These are phyloP conservation scores for Brachionus sp. DNA, from an alignment of 1,140 invertebrate species.

Conservation along the genomic window DNA sequence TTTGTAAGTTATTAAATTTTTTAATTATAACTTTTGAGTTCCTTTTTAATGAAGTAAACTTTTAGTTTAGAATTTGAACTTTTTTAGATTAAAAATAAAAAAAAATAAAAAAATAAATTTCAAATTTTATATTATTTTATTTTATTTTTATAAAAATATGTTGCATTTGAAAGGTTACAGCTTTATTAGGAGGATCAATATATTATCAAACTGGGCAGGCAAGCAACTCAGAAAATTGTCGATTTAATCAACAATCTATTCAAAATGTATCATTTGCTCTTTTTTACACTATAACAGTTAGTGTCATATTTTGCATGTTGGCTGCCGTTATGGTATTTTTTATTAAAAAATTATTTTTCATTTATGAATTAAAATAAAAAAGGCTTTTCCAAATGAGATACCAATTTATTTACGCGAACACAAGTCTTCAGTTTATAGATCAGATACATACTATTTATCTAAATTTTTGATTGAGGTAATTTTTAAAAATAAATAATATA, in stretches of 20 bases:
- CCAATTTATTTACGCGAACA: constrained; percentile 21
- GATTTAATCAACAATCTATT: constrained; percentile 10
- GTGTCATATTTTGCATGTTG: constrained; percentile 29
- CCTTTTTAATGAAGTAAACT: too few species aligned
- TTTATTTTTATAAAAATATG: not conserved
- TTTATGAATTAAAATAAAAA: not conserved
- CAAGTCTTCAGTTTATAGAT: constrained; percentile 3
- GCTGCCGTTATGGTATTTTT: constrained; percentile 30
- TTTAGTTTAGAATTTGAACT: too few species aligned
- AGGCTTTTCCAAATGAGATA: constrained; percentile 42
- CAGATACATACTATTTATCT: constrained; percentile 39
- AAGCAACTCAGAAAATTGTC: not conserved
- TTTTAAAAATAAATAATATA: not conserved
- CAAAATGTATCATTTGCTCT: not conserved
- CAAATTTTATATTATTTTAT: not conserved
- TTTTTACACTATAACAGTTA: constrained; percentile 33
- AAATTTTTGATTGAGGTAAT: constrained; percentile 31
- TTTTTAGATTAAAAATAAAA: too few species aligned
- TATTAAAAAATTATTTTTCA: not conserved
- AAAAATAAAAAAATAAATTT: too few species aligned
- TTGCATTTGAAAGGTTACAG: not conserved
- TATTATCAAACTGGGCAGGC: not conserved
- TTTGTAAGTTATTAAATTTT: too few species aligned
- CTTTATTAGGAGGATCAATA: constrained; percentile 17
- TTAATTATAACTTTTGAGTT: too few species aligned